Base-by-base conservation (phyloP, 2,797 vertebrate species). In the Anolis apletophallus region DNA sequence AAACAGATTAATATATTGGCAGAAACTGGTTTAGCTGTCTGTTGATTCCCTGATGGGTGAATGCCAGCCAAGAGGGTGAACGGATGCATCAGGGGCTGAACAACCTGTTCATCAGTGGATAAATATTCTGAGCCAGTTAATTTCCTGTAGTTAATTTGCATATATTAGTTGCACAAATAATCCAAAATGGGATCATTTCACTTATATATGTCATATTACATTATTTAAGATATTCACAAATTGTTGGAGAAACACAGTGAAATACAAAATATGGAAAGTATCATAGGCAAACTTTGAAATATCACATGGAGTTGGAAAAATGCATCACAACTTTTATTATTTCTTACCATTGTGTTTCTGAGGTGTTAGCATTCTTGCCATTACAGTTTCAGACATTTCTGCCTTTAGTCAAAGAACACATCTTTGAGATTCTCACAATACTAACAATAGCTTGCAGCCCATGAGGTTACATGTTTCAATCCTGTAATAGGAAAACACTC, bases 121-220 rank as follows among this genome's bases (percentile, higher is more conserved):
- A 82, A 69, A 55, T 55, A 87, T 82, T 55, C 17, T 77, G 32
- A 69, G 61, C 80, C 85, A 81, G 57, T 81, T 81, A 57, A 87
- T 84, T 61, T 23, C 19, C 59, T 61, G 59, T 80, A 81, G 59
- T 76, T 82, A 57, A 82, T 77, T 77, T 77, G 73, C 59, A 84
- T 84, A 68, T 34, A 77, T 69, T 87, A 87, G 80, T 6, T 57
- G 52, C 59, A 57, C 32, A 17, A 55, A 57, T 82, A 68, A 55
- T 61, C 68, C 50, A 76, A 46, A 57, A 80, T 76, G 72, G 72
- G 59, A 32, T 81, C 55, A 81, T 75, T 86, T 67, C 55, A 32
- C 8, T 16, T 68, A 68, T 16, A 14, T 34, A 75, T 3, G 3
- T 3, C 32, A 21, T 29, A 19, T 11, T 85, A 54, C 19, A 52